Evolutionary conservation across 2,113 vertebrate genomes (phyloP).

Genomic region (Jaculus jaculus): DNA sequence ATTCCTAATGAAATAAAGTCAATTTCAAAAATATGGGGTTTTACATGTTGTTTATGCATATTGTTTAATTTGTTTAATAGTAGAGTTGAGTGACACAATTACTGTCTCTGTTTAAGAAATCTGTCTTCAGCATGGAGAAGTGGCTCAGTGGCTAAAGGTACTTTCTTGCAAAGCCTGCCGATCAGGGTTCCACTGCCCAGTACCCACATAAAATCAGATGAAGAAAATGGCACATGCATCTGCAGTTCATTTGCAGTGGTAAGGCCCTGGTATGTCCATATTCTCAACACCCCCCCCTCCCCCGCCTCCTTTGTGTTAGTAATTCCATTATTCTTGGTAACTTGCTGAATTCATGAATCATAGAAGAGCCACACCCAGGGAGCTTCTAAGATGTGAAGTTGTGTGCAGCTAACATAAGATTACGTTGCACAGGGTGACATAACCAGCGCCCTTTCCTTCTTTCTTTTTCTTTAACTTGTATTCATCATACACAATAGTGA

Average conservation of each 20-base stretch:
- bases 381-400: neutral
- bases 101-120: slow-evolving; percentile 50
- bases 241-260: no score
- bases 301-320: neutral
- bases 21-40: slow-evolving; percentile 22
- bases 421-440: no score
- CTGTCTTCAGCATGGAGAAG: neutral
- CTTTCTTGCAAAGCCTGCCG: no score
- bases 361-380: neutral
- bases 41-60: neutral
- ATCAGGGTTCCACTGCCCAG: no score
- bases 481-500: neutral
- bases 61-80: slow-evolving; percentile 35
- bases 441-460: neutral
- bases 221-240: no score
- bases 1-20: slow-evolving; percentile 41
- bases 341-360: rapidly evolving
- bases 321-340: slow-evolving; percentile 41
- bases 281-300: no score
- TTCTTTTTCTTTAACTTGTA: neutral
- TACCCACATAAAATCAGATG: no score
- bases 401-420: neutral
- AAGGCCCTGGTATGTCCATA: no score
- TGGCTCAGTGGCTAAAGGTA: no score
- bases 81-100: slow-evolving; percentile 19